Evolutionary conservation across 2,888 invertebrate species (phyloP).

Genomic region (Micropterix aruncella): DNA sequence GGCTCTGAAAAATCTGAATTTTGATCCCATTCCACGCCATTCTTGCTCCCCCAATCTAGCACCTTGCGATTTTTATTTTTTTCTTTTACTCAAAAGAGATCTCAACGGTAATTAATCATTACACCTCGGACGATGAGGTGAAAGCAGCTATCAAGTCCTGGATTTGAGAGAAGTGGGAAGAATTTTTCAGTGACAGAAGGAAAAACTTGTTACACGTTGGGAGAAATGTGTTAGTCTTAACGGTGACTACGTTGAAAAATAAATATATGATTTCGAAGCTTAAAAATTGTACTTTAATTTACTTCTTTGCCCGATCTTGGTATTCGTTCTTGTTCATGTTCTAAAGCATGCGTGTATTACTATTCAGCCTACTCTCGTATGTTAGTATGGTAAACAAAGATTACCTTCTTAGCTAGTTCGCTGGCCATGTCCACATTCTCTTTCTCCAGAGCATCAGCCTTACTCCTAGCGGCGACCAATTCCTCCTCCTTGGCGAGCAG

Average conservation of each 20-base stretch:
- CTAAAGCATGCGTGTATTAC: too few relatives aligned
- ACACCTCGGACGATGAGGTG: too few relatives aligned
- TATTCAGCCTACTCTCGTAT: too few relatives aligned
- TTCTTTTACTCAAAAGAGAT: not conserved
- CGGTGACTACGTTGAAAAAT: not conserved
- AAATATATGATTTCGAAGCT: not conserved
- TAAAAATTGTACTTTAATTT: not conserved
- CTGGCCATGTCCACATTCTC: conserved; percentile 81
- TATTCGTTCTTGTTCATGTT: not conserved
- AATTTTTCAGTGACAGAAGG: too few relatives aligned
- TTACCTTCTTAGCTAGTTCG: conserved; percentile 67
- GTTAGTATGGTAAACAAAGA: too few relatives aligned
- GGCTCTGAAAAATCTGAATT: not conserved
- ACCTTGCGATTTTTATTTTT: not conserved
- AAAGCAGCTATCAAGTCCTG: too few relatives aligned
- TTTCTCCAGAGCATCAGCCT: conserved; percentile 77
- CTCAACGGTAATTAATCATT: too few relatives aligned
- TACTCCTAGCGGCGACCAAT: conserved; percentile 69
- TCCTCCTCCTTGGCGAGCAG: conserved; percentile 89
- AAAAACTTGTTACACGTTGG: too few relatives aligned
- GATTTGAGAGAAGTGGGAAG: too few relatives aligned
- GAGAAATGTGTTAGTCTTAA: too few relatives aligned
- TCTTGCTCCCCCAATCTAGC: not conserved
- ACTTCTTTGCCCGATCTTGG: not conserved
- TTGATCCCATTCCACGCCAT: not conserved